Base-by-base conservation (phyloP, 2,888 invertebrate species). In the Dascillus cervinus region DNA sequence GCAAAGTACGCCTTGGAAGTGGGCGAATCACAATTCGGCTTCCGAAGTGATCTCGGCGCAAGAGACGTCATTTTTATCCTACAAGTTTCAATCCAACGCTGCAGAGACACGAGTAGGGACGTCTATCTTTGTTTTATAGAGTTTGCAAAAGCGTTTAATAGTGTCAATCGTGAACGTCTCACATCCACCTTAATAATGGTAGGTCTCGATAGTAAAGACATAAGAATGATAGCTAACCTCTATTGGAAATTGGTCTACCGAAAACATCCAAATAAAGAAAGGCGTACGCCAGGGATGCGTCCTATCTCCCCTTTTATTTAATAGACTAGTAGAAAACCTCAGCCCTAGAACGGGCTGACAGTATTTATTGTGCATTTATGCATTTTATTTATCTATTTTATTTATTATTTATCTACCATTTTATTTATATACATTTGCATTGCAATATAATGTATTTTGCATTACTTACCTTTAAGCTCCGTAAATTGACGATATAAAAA, bases 131-230 rank as follows among this genome's bases (percentile, higher is more conserved):
- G 28, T 5, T 21, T 12, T 11, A 28, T 28, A 21, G 36, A 42
- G 21, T 37, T 35, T 25, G 20, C 33, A 13, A 37, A 42, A 19
- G 33, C 31, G 12, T 39, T 42, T 23, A 27, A 42, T 15, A 29
- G 29, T 5, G 33, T 42, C 10, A 15, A 37, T 13, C 39, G 24
- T 13, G 22, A 26, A 22, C 33, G 25, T 13, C 11, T 42, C 9
- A 17, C 37, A 9, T 9, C 39, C 14, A 33, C 33, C 15, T 12
- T 36, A 6, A 32, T 29, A 22, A 8, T 10, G 9, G 14, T 26
- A 24, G 30, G 21, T 14, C n/a, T 37, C 2, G 34, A 37, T 17
- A 26, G 23, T 13, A 21, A 15, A 27, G 26, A 36, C 14, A 21
- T 34, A 5, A 3, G 12, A 20, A 13, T 20, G 3, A 26, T 32